Percentiles rank a stretch among this genome's conserved stretches.
Conservation (phyloP, 1,140 invertebrate species). For the Cydia fagiglandana region DNA sequence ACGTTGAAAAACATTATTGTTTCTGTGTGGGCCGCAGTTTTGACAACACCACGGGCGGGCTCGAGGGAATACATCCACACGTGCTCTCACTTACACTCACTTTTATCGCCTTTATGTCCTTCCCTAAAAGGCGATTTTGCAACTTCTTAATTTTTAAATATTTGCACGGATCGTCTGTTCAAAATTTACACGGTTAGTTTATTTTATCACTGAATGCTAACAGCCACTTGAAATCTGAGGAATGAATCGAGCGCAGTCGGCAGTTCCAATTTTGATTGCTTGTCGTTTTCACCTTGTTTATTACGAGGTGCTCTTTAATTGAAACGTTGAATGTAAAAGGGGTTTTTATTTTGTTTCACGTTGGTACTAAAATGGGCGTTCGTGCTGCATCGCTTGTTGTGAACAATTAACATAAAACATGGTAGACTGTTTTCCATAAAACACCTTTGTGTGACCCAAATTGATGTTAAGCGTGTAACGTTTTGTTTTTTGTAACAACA, state of each 20-base stretch:
- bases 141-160: slow-evolving; percentile 18
- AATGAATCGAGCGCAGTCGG: slow-evolving; percentile 36
- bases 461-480: slow-evolving; percentile 1
- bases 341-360: slow-evolving; percentile 33
- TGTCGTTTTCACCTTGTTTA: slow-evolving; percentile 22
- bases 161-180: slow-evolving; percentile 39
- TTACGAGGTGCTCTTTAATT: slow-evolving; percentile 11
- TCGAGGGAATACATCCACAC: slow-evolving; percentile 9
- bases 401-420: slow-evolving; percentile 28
- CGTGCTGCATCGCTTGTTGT: slow-evolving; percentile 13
- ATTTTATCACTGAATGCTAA: slow-evolving; percentile 44
- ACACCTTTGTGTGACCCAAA: slow-evolving; percentile 18
- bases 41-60: slow-evolving; percentile 42
- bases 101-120: background rate
- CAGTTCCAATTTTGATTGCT: slow-evolving; percentile 18
- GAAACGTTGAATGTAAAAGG: slow-evolving; percentile 30
- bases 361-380: slow-evolving; percentile 3
- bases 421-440: slow-evolving; percentile 26
- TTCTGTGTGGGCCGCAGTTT: slow-evolving; percentile 37
- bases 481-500: slow-evolving; percentile 9
- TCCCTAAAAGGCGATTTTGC: slow-evolving; percentile 1
- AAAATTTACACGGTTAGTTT: slow-evolving; percentile 47
- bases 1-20: slow-evolving; percentile 29
- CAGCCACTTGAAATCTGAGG: slow-evolving; percentile 37
- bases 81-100: background rate